Base-by-base conservation (phyloP, 37 sponge, comb jelly and placozoan genomes). In the Oscarella lobularis region DNA sequence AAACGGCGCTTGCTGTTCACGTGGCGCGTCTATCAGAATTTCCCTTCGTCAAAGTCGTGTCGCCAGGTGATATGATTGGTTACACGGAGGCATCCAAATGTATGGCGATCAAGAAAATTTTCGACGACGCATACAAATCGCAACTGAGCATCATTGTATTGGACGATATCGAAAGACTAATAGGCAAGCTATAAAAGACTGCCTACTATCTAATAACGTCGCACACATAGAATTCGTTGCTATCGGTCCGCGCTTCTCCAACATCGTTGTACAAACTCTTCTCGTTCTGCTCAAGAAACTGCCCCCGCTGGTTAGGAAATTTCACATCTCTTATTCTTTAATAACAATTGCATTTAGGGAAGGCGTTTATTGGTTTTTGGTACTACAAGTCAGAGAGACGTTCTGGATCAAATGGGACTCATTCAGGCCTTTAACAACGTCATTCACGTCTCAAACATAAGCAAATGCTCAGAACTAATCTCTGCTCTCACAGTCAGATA, bases 61-160 rank as follows among this genome's bases (percentile, higher is more conserved):
- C 89, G 6, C 86, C 95, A 2, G 92, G 86, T 74, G 87, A 94
- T 38, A 88, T 98, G 90, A 81, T 91, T 33, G 95, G 96, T 0
- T 87, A 69, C 72, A 60, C 80, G 3, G 99, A 98, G 38, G 35
- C 48, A 40, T 87, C 89, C 0, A 98, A 98, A 66, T 86, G 90
- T 32, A 75, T 74, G 35, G 83, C 90, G 20, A 94, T 94, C 78
- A 91, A 95, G 83, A 94, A 91, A 79, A 81, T 94, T 35, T 98
- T 98, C 83, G 89, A 94, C 32, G 92, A 94, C 79, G 99, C 99
- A 3, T 98, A 98, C 90, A 91, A 87, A 78, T 91, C 95, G 29
- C 89, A 88, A 65, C 79, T 94, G 32, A 94, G 99, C 78, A 91
- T 93, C 75, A 69, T 98, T 9, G 85, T 98, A 30, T 73, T 98